Conservation (phyloP, 2,888 invertebrate species). For the Metalampra italica region DNA sequence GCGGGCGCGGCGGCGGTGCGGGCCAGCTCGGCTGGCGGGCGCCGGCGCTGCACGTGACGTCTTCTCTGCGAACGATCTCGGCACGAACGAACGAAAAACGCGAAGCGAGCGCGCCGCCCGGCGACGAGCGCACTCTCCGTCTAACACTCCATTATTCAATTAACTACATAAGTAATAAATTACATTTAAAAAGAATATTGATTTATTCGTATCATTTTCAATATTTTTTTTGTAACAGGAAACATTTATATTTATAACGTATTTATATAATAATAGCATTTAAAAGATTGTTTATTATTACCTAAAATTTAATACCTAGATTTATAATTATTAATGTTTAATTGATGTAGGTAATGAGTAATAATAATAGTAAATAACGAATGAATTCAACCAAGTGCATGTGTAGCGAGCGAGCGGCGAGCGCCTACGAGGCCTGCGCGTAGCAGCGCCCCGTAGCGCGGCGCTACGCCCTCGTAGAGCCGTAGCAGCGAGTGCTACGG, state of each 20-base stretch:
- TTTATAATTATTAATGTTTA: slow-evolving; percentile 78
- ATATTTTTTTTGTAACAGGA: slow-evolving; percentile 79
- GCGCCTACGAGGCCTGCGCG: slow-evolving; percentile 32
- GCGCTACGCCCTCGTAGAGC: slow-evolving; percentile 23
- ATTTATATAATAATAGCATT: slow-evolving; percentile 80
- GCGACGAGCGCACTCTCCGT: slow-evolving; percentile 63
- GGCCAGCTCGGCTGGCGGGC: slow-evolving; percentile 21
- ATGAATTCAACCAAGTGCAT: slow-evolving; percentile 70
- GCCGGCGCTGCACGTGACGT: slow-evolving; percentile 15
- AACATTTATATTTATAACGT: slow-evolving; percentile 80
- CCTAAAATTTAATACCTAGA: slow-evolving; percentile 78
- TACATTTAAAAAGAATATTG: slow-evolving; percentile 78
- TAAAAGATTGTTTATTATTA: slow-evolving; percentile 80
- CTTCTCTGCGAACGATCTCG: slow-evolving; percentile 61
- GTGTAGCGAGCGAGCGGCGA: slow-evolving; percentile 58
- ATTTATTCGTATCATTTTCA: slow-evolving; percentile 78
- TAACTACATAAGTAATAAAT: slow-evolving; percentile 79
- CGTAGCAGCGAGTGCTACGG: too few relatives aligned
- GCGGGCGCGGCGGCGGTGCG: slow-evolving; percentile 16
- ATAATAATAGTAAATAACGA: slow-evolving; percentile 74
- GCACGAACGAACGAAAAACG: slow-evolving; percentile 65
- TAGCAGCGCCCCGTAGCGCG: slow-evolving; percentile 23
- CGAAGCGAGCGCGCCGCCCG: slow-evolving; percentile 67
- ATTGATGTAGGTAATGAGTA: slow-evolving; percentile 77
- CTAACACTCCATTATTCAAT: slow-evolving; percentile 75